phyloP scores from a whole-genome alignment of 2,888 invertebrate species.

The Quadroppia sp. region DNA sequence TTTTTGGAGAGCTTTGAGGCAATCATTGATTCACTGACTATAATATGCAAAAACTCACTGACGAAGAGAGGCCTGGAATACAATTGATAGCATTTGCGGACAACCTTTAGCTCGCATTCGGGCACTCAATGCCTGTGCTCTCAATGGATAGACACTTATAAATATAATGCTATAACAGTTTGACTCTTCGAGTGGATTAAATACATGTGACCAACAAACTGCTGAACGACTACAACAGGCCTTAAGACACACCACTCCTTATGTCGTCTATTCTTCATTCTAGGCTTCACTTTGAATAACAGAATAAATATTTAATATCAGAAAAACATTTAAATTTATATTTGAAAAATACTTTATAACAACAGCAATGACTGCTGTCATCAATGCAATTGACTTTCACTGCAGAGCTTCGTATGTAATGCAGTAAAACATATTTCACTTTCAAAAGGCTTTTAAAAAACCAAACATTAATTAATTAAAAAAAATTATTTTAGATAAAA shows the following conservation, averaged over 20 bases:
- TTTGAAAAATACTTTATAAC: too few species aligned
- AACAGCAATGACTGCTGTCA: too few species aligned
- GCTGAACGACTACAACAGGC: slow-evolving; percentile 19
- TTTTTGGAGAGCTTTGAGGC: slow-evolving; percentile 27
- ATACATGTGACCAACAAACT: slow-evolving; percentile 39
- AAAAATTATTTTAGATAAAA: too few species aligned
- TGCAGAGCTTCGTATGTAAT: not conserved
- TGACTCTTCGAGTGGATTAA: slow-evolving; percentile 44
- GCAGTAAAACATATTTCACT: not conserved
- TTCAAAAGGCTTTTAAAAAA: not conserved
- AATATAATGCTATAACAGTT: slow-evolving; percentile 31
- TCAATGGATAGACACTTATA: not conserved
- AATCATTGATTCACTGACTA: slow-evolving; percentile 35
- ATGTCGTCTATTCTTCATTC: slow-evolving; percentile 3
- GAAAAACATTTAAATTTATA: too few species aligned
- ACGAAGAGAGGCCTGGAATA: slow-evolving; percentile 32
- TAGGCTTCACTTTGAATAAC: not conserved
- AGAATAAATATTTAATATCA: too few species aligned
- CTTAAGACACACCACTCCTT: not conserved
- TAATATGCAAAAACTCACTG: slow-evolving; percentile 29
- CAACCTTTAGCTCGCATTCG: slow-evolving; percentile 34
- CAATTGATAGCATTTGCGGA: slow-evolving; percentile 35
- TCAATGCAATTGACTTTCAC: not conserved
- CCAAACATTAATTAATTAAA: too few species aligned
- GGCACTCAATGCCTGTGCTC: not conserved